phyloP scores from a whole-genome alignment of 2,113 vertebrate genomes.

The Trinectes maculatus region DNA sequence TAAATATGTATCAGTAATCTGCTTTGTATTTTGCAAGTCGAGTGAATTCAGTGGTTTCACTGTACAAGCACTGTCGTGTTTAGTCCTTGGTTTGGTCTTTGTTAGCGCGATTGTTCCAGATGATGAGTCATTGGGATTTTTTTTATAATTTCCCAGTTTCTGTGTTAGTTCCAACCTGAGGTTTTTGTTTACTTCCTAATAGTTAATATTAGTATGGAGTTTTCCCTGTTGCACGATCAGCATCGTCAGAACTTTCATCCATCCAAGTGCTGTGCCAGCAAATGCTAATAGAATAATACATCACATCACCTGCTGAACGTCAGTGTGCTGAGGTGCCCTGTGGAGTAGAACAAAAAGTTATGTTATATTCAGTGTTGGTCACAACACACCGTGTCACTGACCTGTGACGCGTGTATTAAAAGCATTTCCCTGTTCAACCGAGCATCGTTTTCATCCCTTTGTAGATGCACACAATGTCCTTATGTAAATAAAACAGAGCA shows the following conservation, averaged over 20 bases:
- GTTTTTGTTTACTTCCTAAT: neutral
- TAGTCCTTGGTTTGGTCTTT: too few species aligned
- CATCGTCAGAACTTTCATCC: neutral
- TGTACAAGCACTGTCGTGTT: too few species aligned
- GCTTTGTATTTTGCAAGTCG: neutral
- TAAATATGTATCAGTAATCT: conserved; percentile 3
- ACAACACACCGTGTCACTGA: too few species aligned
- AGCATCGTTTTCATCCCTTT: too few species aligned
- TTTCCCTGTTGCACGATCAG: neutral
- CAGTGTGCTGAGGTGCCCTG: neutral
- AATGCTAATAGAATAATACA: too few species aligned
- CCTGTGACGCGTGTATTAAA: too few species aligned
- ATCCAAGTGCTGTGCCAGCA: neutral
- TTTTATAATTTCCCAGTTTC: neutral
- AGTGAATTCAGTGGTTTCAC: neutral
- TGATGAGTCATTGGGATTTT: neutral
- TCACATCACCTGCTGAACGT: neutral
- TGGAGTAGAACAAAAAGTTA: neutral
- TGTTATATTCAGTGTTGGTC: too few species aligned
- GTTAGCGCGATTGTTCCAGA: too few species aligned
- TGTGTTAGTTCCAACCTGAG: neutral
- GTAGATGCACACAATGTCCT: too few species aligned
- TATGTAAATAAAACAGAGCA: too few species aligned
- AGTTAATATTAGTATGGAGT: too few species aligned
- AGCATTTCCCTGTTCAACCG: too few species aligned